phyloP scores from a whole-genome alignment of 2,888 invertebrate genomes.

The Lysandra coridon region DNA sequence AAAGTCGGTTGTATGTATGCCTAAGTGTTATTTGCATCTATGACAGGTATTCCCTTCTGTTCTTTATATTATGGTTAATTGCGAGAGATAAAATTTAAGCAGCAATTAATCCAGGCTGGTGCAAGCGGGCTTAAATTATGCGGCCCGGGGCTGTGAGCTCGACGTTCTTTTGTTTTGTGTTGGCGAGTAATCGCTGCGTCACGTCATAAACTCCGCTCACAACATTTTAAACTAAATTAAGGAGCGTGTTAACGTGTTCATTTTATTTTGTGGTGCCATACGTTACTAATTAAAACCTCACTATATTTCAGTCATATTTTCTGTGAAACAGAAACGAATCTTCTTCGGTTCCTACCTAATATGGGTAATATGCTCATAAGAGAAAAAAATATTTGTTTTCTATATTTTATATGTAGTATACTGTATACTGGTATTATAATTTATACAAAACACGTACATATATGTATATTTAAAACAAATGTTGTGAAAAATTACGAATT shows the following conservation, averaged over 20 bases:
- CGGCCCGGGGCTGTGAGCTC: not conserved
- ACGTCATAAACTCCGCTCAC: not conserved
- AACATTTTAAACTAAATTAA: conserved; percentile 14
- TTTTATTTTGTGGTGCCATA: not conserved
- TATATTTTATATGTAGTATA: no score
- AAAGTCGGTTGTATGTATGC: no score
- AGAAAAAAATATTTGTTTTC: no score
- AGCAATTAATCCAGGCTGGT: not conserved
- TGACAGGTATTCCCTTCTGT: not conserved
- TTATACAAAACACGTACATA: no score
- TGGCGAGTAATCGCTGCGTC: not conserved
- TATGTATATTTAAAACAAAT: no score
- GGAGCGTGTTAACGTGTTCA: not conserved
- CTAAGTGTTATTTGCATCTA: not conserved
- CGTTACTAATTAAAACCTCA: not conserved
- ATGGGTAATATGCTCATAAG: no score
- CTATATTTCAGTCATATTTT: not conserved
- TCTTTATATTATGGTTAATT: no score
- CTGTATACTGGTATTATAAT: no score
- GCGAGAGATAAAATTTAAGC: no score
- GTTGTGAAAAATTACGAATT: no score
- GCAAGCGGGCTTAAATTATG: not conserved
- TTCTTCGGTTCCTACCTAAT: no score
- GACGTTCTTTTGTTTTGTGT: not conserved
- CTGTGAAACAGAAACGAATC: not conserved